Conservation (phyloP, 2,113 vertebrate genomes). For the Pomatorhinus ruficollis region DNA sequence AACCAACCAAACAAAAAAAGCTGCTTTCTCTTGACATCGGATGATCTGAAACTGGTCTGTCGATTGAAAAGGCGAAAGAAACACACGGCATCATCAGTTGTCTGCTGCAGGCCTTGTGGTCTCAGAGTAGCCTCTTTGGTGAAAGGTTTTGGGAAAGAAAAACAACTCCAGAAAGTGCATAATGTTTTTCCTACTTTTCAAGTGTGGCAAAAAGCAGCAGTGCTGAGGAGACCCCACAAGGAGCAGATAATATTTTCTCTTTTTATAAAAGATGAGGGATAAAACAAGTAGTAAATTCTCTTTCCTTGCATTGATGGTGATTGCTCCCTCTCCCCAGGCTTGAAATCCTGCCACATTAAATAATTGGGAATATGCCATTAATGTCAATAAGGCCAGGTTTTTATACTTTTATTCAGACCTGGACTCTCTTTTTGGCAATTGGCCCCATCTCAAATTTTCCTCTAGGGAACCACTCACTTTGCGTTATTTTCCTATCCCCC, state of each 20-base stretch:
- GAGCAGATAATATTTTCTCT: neutral
- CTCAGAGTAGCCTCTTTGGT: neutral
- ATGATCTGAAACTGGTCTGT: conserved; percentile 57
- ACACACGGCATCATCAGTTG: neutral
- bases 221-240: neutral
- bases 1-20: conserved; percentile 67
- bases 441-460: conserved; percentile 6
- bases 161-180: neutral
- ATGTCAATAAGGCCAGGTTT: neutral
- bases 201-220: neutral
- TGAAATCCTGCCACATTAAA: conserved; percentile 6
- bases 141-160: neutral
- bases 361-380: neutral
- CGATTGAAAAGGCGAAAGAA: conserved; percentile 14
- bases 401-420: conserved; percentile 15
- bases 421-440: neutral
- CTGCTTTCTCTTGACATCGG: conserved; percentile 54
- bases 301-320: neutral
- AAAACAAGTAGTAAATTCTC: neutral
- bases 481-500: neutral
- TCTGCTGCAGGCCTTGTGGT: neutral
- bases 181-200: neutral
- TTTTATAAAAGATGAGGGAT: neutral
- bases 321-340: neutral
- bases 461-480: conserved; percentile 14